phyloP scores from a whole-genome alignment of 2,797 vertebrate species.

The Clarias pachynema region DNA sequence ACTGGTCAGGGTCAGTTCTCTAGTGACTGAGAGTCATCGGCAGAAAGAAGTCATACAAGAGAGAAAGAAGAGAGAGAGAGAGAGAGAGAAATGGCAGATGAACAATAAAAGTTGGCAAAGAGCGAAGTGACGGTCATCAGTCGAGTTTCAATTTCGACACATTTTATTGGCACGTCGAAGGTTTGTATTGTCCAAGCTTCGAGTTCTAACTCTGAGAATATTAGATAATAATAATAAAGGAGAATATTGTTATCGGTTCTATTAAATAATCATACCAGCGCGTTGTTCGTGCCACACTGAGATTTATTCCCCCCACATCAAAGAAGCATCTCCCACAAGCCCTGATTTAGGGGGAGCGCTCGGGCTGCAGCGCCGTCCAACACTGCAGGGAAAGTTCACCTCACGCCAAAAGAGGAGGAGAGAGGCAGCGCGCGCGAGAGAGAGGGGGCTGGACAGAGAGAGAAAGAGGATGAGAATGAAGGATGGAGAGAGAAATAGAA shows the following conservation, averaged over 20 bases:
- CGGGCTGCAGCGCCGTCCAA: conserved; percentile 36
- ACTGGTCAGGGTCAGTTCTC: not conserved
- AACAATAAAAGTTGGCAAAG: not conserved
- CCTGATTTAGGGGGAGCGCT: conserved; percentile 43
- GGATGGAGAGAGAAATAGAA: conserved; percentile 8
- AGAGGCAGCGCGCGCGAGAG: not conserved
- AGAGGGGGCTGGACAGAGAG: not conserved
- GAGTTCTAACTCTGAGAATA: not conserved
- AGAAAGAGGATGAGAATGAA: conserved; percentile 12
- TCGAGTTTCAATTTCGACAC: not conserved
- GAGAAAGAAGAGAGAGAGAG: not conserved
- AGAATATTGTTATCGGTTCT: not conserved
- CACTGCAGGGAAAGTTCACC: conserved; percentile 37
- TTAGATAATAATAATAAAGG: conserved; percentile 18
- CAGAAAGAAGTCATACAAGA: not conserved
- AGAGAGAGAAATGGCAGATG: not conserved
- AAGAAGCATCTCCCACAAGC: conserved; percentile 33
- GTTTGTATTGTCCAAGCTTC: not conserved
- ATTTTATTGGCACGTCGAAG: not conserved
- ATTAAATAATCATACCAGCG: conserved; percentile 21
- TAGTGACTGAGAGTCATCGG: not conserved
- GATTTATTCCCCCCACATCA: conserved; percentile 42
- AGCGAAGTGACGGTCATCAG: conserved; percentile 2
- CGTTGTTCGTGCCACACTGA: conserved; percentile 19
- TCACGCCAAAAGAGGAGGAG: conserved; percentile 17